A percentile compares a stretch with the other conserved stretches of the same genome.
phyloP scores from a whole-genome alignment of 23 tunicate genomes.

The Ascidia mentula region DNA sequence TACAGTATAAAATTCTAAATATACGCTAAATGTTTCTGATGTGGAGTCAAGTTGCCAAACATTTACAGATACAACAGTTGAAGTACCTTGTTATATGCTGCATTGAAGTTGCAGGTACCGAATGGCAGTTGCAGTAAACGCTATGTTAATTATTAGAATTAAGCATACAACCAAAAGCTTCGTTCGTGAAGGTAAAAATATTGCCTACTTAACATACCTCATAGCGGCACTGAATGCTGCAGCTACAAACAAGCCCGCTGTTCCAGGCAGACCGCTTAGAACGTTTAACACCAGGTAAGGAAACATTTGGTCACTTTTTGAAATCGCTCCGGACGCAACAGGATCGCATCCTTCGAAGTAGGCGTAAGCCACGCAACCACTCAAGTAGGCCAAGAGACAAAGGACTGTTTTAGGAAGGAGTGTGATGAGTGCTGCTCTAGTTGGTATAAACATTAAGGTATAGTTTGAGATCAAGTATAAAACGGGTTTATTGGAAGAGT shows the following conservation, averaged over 20 bases:
- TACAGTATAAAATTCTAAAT: too few species aligned
- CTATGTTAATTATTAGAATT: not conserved
- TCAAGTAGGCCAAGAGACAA: conserved; percentile 11
- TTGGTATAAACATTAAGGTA: too few species aligned
- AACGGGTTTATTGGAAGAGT: too few species aligned
- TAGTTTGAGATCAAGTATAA: too few species aligned
- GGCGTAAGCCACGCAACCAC: conserved; percentile 52
- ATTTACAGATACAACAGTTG: too few species aligned
- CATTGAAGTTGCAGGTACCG: too few species aligned
- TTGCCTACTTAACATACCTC: too few species aligned
- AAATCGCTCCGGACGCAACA: conserved; percentile 4
- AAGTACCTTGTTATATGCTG: too few species aligned
- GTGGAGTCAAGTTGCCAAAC: too few species aligned
- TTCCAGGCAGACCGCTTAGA: conserved; percentile 45
- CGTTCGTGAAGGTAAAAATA: not conserved
- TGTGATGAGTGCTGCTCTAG: conserved; percentile 38
- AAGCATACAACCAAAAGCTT: not conserved
- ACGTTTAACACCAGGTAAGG: conserved; percentile 41
- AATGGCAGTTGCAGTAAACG: not conserved
- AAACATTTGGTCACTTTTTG: conserved; percentile 40
- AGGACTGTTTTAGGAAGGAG: conserved; percentile 23
- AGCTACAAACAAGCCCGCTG: conserved; percentile 51
- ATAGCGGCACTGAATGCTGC: conserved; percentile 54
- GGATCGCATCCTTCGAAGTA: conserved; percentile 74
- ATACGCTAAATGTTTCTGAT: too few species aligned